phyloP scores from a whole-genome alignment of 2,113 vertebrate genomes.

The Alethe diademata region DNA sequence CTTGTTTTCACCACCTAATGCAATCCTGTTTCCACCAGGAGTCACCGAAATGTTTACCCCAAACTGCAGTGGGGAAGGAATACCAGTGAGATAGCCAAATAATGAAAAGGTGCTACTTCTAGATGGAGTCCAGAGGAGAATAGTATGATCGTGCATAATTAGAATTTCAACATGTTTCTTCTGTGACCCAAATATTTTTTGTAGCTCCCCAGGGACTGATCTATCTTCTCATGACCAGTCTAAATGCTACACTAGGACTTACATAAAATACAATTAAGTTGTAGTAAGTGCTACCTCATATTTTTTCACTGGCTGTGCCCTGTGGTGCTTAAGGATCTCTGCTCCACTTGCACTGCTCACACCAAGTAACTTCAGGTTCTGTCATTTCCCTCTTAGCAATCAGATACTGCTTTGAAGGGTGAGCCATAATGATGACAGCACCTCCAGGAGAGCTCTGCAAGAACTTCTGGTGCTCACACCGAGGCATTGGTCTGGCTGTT shows the following conservation, averaged over 20 bases:
- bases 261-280: not conserved
- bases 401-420: not conserved
- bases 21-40: not conserved
- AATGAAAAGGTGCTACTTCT: not conserved
- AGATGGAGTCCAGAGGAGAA: not conserved
- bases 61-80: not conserved
- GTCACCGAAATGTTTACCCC: not conserved
- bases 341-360: not conserved
- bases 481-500: not conserved
- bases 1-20: not conserved
- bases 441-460: not conserved
- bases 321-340: not conserved
- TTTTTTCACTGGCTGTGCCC: not conserved
- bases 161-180: not conserved
- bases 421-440: not conserved
- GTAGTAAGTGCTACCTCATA: not conserved
- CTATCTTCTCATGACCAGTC: not conserved
- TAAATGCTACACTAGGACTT: not conserved
- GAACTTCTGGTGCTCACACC: accelerated
- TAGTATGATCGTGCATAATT: not conserved
- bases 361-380: not conserved
- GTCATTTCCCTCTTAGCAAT: not conserved
- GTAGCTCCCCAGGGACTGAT: not conserved
- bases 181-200: not conserved
- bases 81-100: not conserved